Evolutionary conservation across 2,113 vertebrate species (phyloP).

Genomic region (Athene noctua): DNA sequence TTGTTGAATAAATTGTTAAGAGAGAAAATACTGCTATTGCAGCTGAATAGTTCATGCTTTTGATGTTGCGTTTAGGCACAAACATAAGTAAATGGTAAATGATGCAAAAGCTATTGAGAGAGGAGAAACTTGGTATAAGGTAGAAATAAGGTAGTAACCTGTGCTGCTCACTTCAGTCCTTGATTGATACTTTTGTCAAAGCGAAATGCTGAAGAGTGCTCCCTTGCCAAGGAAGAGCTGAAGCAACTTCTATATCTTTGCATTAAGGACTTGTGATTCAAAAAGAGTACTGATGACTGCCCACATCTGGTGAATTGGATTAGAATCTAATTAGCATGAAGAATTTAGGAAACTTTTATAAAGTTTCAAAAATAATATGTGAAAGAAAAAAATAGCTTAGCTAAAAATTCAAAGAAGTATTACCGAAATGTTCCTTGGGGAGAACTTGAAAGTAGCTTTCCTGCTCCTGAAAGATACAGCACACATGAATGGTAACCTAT

Average conservation of each 20-base stretch:
- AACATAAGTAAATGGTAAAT: not conserved
- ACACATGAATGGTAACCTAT: not conserved
- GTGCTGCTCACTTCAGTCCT: not conserved
- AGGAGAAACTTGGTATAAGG: not conserved
- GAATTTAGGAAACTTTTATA: not conserved
- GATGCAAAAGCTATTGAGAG: not conserved
- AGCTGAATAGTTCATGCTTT: not conserved
- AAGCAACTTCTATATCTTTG: rapidly evolving
- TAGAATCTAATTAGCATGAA: not conserved
- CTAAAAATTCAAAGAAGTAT: not conserved
- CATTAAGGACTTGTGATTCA: too few species aligned
- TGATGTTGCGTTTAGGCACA: not conserved
- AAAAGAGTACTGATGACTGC: not conserved
- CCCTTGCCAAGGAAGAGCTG: not conserved
- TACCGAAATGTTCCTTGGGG: not conserved
- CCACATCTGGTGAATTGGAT: not conserved
- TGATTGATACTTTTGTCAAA: not conserved
- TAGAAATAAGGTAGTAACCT: not conserved
- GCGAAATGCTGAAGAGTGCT: not conserved
- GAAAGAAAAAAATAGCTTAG: not conserved
- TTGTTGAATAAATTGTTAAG: not conserved
- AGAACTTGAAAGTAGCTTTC: not conserved
- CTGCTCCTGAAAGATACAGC: not conserved
- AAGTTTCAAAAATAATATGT: not conserved
- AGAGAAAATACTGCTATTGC: not conserved